These are phyloP conservation scores for Barnardius zonarius DNA, from an alignment of 2,113 vertebrate species.

Conservation along the genomic window DNA sequence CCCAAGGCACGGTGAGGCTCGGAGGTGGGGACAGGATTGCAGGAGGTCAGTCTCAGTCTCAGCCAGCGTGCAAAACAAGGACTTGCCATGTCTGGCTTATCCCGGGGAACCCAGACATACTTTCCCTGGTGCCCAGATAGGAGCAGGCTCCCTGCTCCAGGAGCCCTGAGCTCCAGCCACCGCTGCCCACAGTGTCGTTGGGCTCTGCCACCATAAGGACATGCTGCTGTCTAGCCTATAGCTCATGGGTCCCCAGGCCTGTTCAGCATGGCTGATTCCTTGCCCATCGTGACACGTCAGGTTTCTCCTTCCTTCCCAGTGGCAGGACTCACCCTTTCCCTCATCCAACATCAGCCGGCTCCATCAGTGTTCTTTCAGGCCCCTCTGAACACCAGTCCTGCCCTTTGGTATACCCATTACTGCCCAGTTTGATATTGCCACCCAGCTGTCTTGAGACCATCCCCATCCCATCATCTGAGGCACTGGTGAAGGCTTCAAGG, in stretches of 20 bases:
- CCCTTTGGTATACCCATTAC: background rate
- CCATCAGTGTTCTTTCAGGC: background rate
- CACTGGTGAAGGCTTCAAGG: background rate
- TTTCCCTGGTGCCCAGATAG: background rate
- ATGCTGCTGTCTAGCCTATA: background rate
- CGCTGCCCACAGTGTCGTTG: background rate
- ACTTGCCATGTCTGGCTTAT: background rate
- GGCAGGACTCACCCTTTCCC: background rate
- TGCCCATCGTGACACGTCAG: fast-evolving
- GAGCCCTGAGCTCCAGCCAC: background rate
- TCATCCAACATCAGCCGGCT: background rate
- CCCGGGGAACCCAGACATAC: fast-evolving
- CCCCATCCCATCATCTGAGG: background rate
- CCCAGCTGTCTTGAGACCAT: background rate
- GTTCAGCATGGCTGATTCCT: background rate
- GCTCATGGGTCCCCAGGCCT: background rate
- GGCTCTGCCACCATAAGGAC: background rate
- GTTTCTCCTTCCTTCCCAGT: background rate
- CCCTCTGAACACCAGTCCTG: background rate
- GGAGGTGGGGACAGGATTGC: background rate
- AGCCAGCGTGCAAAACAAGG: background rate
- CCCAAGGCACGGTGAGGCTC: background rate
- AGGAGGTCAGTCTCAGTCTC: background rate
- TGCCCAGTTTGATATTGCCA: background rate
- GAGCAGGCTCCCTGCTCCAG: background rate